Conservation (phyloP, 2,113 vertebrate genomes). For the Anoplopoma fimbria region DNA sequence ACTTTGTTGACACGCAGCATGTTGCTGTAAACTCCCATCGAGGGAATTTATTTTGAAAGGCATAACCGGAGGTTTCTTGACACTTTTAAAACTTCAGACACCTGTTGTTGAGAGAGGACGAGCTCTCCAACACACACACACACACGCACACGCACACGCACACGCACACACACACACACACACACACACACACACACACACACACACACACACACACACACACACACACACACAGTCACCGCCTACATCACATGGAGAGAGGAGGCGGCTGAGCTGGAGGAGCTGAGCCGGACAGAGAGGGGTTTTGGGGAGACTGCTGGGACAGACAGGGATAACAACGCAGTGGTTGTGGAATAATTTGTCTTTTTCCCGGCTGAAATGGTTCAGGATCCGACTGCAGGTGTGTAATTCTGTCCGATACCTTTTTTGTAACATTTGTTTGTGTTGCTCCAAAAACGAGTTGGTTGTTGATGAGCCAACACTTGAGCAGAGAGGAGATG, state of each 20-base stretch:
- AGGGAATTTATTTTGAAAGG: slow-evolving; percentile 63
- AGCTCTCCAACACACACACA: neutral
- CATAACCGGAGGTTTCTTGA: neutral
- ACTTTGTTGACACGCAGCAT: neutral
- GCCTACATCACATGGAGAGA: slow-evolving; percentile 37
- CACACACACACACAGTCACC: neutral
- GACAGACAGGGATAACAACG: neutral
- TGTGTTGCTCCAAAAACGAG: neutral
- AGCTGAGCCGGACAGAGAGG: neutral
- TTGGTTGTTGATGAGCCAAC: neutral
- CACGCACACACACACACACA: neutral
- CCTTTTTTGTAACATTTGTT: too few species aligned
- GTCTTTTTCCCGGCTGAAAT: slow-evolving; percentile 43
- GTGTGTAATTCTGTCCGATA: slow-evolving; percentile 29
- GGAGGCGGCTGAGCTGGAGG: neutral
- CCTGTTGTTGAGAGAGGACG: slow-evolving; percentile 67
- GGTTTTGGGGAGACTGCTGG: neutral
- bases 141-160: neutral
- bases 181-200: neutral
- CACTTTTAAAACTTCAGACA: slow-evolving; percentile 41
- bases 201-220: neutral
- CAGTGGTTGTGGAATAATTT: slow-evolving; percentile 38
- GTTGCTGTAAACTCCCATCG: neutral
- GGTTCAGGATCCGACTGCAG: slow-evolving; percentile 50
- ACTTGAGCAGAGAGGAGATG: neutral